Base-by-base conservation (phyloP, 2,888 invertebrate species). In the Cepaea hortensis region DNA sequence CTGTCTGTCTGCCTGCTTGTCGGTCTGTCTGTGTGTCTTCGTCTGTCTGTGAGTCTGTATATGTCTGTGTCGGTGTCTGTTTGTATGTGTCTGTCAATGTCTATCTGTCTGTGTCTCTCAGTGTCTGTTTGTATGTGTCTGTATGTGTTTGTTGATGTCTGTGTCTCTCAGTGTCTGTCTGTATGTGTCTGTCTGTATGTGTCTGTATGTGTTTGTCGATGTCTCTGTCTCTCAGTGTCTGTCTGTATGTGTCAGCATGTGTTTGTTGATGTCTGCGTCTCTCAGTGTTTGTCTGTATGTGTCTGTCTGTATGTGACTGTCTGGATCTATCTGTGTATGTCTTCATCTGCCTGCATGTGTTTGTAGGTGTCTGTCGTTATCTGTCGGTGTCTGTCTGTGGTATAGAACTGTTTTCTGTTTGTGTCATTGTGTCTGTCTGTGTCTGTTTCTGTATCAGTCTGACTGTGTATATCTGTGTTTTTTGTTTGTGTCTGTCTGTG, bases 381-480 rank as follows among this genome's bases (percentile, higher is more conserved):
- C 55, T 62, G 61, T 50, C 23, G 35, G 75, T 76, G 76, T 72
- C 61, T 76, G 76, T 84, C 61, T 84, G 35, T 84, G 35, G 35
- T 35, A 35, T 35, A 35, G 35, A 35, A 35, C 68, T 68, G 68
- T 68, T 15, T 35, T 68, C 68, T 68, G 68, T 68, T 15, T 68
- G 68, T 68, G 68, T 68, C 68, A 11, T 7, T 76, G n/a, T 76
- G 76, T n/a, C 61, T 62, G 81, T 61, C 35, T 61, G 61, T 81
- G 50, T 61, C 15, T 81, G 48, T 68, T 23, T n/a, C 4, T 62
- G n/a, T 81, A n/a, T n/a, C 13, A 4, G 81, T 61, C 35, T 61
- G 61, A 65, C 46, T 81, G 50, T 61, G 3, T 81, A 23, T n/a
- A 0, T 13, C 7, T 46, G n/a, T 61, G 20, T 65, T 62, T 2